Percentiles rank a stretch among this genome's conserved stretches.
These are phyloP conservation scores for Uloborus plumipes DNA, from an alignment of 2,888 invertebrate genomes.

Conservation along the genomic window DNA sequence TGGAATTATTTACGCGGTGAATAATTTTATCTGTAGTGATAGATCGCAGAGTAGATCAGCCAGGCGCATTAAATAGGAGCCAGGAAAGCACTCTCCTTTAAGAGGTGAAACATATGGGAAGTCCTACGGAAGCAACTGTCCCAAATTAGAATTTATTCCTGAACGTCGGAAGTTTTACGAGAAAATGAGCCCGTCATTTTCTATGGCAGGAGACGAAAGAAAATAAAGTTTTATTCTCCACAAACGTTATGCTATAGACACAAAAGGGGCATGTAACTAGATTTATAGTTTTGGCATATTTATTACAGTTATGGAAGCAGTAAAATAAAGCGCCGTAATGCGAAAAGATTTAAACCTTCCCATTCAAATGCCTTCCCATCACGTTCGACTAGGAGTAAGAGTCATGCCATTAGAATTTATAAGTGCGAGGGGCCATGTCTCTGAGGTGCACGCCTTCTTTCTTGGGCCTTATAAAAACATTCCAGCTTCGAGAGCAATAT, in stretches of 20 bases:
- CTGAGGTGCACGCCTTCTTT: conserved; percentile 16
- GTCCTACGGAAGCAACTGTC: conserved; percentile 14
- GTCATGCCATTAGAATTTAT: conserved; percentile 56
- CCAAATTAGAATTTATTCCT: conserved; percentile 54
- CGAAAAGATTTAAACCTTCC: conserved; percentile 52
- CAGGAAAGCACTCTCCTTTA: background rate
- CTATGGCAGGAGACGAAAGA: conserved; percentile 32
- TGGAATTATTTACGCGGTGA: too few relatives aligned
- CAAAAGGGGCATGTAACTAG: conserved; percentile 51
- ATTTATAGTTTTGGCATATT: conserved; percentile 60
- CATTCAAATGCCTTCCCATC: conserved; percentile 44
- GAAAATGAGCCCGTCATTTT: conserved; percentile 55
- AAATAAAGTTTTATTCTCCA: conserved; percentile 44
- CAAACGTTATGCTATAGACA: conserved; percentile 38
- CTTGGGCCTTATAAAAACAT: conserved; percentile 12
- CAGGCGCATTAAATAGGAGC: background rate
- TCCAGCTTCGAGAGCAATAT: conserved; percentile 43
- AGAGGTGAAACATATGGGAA: background rate
- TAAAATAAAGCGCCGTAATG: conserved; percentile 59
- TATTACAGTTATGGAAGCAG: conserved; percentile 60
- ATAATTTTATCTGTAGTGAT: too few relatives aligned
- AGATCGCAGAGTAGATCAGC: too few relatives aligned
- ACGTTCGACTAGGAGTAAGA: conserved; percentile 16
- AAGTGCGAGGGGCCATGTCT: conserved; percentile 22
- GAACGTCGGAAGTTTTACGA: conserved; percentile 30